These are phyloP conservation scores for Actias luna DNA, from an alignment of 2,888 invertebrate genomes.

Conservation along the genomic window DNA sequence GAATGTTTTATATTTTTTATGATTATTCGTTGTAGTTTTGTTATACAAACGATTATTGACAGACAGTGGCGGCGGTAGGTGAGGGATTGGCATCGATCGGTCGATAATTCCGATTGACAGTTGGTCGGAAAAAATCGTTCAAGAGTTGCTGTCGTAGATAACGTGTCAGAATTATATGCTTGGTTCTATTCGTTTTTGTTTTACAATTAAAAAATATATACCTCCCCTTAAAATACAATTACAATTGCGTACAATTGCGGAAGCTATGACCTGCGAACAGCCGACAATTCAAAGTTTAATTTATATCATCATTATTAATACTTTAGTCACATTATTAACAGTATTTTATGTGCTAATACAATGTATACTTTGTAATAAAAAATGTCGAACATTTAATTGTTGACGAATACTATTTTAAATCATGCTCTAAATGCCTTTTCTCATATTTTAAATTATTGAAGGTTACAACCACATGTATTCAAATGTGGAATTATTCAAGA, in stretches of 20 bases:
- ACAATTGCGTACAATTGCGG: not conserved
- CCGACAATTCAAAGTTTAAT: not conserved
- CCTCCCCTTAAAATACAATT: not conserved
- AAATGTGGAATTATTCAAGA: no score
- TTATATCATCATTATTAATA: not conserved
- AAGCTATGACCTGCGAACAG: not conserved
- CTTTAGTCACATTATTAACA: not conserved
- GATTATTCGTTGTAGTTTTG: conserved; percentile 37
- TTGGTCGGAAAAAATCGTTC: conserved; percentile 40
- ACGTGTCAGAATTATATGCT: conserved; percentile 4
- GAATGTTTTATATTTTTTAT: conserved; percentile 23
- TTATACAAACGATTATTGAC: conserved; percentile 37
- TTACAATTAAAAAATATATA: not conserved
- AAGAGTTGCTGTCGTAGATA: conserved; percentile 31
- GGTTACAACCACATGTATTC: no score
- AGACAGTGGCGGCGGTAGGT: conserved; percentile 50
- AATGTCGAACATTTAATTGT: not conserved
- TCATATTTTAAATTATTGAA: no score
- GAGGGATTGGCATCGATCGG: conserved; percentile 43
- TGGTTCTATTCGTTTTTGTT: not conserved
- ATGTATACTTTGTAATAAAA: no score
- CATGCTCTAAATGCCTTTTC: not conserved
- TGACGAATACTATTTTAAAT: not conserved
- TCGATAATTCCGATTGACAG: conserved; percentile 60
- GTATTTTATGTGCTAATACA: not conserved